phyloP scores from a whole-genome alignment of 2,797 vertebrate genomes.

The Hippopotamyrus pictus region DNA sequence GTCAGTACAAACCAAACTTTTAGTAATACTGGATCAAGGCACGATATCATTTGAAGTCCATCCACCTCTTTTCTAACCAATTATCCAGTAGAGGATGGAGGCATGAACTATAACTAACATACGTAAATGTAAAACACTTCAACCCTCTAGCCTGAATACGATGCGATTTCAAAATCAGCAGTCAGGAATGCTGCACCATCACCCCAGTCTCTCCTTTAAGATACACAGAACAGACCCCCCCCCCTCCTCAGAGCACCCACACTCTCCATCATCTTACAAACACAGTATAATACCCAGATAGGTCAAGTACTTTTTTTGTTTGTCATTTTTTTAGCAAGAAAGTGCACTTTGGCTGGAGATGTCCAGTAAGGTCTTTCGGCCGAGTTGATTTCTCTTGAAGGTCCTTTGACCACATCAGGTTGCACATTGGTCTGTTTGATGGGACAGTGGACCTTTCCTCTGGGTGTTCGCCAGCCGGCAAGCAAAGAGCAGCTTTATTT shows the following conservation, averaged over 20 bases:
- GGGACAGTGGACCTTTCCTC: constrained; percentile 27
- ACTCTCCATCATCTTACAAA: background rate
- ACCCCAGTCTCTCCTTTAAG: background rate
- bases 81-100: background rate
- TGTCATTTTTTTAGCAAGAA: background rate
- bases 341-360: background rate
- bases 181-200: background rate
- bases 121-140: background rate
- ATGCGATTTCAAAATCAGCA: background rate
- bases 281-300: background rate
- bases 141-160: background rate
- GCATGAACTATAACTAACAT: background rate
- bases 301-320: background rate
- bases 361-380: background rate
- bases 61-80: background rate
- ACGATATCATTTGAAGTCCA: background rate
- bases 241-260: background rate
- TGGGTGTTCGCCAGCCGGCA: constrained; percentile 36
- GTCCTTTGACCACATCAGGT: background rate
- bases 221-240: background rate
- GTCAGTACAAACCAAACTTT: background rate
- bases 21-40: background rate
- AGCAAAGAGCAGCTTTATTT: constrained; percentile 27
- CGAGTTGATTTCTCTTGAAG: background rate
- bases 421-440: constrained; percentile 36